Base-by-base conservation (phyloP, 2,797 vertebrate genomes). In the Ctenopoma multispine region DNA sequence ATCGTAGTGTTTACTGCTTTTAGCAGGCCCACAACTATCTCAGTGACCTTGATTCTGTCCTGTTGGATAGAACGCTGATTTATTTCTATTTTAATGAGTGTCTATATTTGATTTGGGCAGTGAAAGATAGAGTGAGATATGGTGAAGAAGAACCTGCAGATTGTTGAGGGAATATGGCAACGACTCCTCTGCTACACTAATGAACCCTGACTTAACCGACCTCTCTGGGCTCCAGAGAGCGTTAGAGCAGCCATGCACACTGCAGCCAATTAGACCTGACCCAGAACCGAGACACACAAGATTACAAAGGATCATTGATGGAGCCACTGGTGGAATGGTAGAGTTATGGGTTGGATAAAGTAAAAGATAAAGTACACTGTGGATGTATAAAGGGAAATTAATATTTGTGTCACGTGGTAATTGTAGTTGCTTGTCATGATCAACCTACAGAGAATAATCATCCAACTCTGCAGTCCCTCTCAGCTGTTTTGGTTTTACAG, bases 161-260 rank as follows among this genome's bases (percentile, higher is more conserved):
- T 82, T 71, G 57, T 69, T 66, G 49, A 62, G 75, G 78, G 69
- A 80, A 63, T 40, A 21, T 58, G 58, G 46, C 13, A 10, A 63
- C 3, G 4, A 58, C 75, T 78, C 34, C 48, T 31, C 68, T 51
- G 56, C 59, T 51, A 41, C 68, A 69, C 70, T 87, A 91, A 91
- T 88, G 81, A 92, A 87, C 79, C 69, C 43, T 72, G 80, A 78
- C 86, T 82, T 60, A 0, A 38, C 60, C 88, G 86, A 90, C 87
- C 86, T 84, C 83, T 64, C n/a, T 23, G 62, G 63, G 56, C 80
- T 79, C 63, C 64, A 20, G 55, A 77, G 73, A 82, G 38, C 1
- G 14, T 63, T 59, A 54, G n/a, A n/a, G 70, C 66, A 56, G 51
- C 46, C 67, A 40, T 49, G 76, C 56, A 66, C 69, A 69, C 51